Base-by-base conservation (phyloP, 2,113 vertebrate species). In the Psilopsiagon aurifrons region DNA sequence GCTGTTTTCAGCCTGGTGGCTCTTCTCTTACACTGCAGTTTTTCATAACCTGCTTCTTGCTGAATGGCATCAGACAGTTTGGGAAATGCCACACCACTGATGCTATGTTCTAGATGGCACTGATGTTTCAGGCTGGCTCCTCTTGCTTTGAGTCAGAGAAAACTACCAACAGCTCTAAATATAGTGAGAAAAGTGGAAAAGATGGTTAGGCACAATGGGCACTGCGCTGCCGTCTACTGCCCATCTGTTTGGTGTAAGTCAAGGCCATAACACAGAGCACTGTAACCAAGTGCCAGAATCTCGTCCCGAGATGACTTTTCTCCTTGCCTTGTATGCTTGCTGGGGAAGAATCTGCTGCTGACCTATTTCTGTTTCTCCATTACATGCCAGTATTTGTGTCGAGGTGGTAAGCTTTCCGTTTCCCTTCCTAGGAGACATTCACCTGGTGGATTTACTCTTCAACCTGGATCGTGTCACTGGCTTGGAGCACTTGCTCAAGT, bases 401-500 rank as follows among this genome's bases (percentile, higher is more conserved):
- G 14, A 13, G 25, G 43, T 24, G 29, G 68, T 51, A 78, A 18
- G 15, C 12, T 43, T 44, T 35, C 47, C 83, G 35, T 93, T 93
- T 97, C 46, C 88, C 75, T 97, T 64, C 82, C 59, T 95, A 97
- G 96, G 98, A 98, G 97, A 97, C 6, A 35, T 96, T 87, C 98
- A 98, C 24, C 97, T 98, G 10, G 98, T 98, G 97, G 98, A 99
- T 94, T 97, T 99, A 83, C 98, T 98, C 74, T 99, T 99, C 97
- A 99, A 98, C 94, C 97, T 99, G 94, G 98, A 98, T 79, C 98
- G 97, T 47, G 98, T 99, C 10, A 98, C 98, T 81, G 91, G 97
- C 44, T 97, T 98, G 27, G 99, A 99, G 85, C 98, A 98, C 90
- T 96, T 99, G 33, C 97, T 99, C 71, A 99, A 98, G 97, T 99